phyloP scores from a whole-genome alignment of 2,888 invertebrate species.

The Rosalia funebris region DNA sequence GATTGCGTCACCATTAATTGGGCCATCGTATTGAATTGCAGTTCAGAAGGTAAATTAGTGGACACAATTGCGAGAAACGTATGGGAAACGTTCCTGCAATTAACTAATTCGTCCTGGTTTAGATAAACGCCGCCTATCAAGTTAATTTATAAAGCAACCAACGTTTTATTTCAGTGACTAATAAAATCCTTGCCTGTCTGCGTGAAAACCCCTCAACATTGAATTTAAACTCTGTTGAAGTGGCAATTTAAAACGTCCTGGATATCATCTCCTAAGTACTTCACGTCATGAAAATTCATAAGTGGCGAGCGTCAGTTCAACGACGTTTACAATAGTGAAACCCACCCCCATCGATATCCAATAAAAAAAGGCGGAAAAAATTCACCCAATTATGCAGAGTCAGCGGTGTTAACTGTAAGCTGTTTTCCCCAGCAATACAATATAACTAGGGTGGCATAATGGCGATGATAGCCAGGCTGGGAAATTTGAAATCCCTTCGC shows the following conservation, averaged over 20 bases:
- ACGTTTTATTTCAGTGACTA: no score
- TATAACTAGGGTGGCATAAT: conserved; percentile 10
- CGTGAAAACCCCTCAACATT: no score
- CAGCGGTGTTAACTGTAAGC: conserved; percentile 25
- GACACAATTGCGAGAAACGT: conserved; percentile 16
- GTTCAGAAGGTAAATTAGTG: conserved; percentile 10
- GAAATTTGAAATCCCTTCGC: conserved; percentile 32
- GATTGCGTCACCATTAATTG: no score
- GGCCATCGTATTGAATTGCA: neutral
- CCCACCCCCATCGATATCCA: neutral
- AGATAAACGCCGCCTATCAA: conserved; percentile 10
- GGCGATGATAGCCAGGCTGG: conserved; percentile 22
- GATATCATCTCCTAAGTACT: no score
- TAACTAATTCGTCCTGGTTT: conserved; percentile 15
- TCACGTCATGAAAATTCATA: no score
- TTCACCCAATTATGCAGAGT: conserved; percentile 31
- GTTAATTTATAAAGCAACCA: neutral
- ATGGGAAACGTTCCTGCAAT: conserved; percentile 11
- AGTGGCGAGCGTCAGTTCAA: no score
- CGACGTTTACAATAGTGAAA: no score
- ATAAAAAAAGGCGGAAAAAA: neutral
- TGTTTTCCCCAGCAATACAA: conserved; percentile 23
- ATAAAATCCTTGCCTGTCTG: no score
- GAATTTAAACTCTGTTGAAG: no score
- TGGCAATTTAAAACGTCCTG: no score